phyloP scores from a whole-genome alignment of 2,113 vertebrate genomes.

The Noctilio leporinus region DNA sequence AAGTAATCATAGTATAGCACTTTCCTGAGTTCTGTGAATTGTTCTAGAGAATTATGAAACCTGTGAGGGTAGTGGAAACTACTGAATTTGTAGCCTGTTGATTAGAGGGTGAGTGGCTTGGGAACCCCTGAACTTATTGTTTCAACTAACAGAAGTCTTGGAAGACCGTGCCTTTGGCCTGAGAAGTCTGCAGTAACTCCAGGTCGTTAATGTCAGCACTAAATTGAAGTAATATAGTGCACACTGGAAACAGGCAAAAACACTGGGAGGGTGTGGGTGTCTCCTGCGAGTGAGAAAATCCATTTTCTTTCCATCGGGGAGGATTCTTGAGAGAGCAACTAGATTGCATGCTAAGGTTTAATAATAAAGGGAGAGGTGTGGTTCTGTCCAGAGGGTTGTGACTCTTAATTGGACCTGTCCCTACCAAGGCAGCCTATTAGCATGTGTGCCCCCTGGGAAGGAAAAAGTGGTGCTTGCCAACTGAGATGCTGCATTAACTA shows the following conservation, averaged over 20 bases:
- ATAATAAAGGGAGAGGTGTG: not conserved
- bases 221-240: too few relatives aligned
- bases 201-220: not conserved
- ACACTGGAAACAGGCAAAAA: not conserved
- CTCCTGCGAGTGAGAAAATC: not conserved
- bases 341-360: not conserved
- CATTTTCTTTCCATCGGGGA: not conserved
- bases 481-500: not conserved
- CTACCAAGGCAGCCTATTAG: not conserved
- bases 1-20: not conserved
- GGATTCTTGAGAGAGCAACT: not conserved
- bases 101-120: not conserved
- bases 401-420: not conserved
- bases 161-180: not conserved
- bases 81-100: not conserved
- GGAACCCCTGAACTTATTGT: not conserved
- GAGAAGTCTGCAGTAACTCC: not conserved
- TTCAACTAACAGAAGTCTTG: not conserved
- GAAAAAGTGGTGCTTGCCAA: not conserved
- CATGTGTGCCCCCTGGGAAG: not conserved
- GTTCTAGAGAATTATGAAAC: not conserved
- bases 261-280: not conserved
- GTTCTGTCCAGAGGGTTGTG: not conserved
- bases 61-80: not conserved
- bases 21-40: not conserved